These are phyloP conservation scores for Cryptocheilus praepositus DNA, from an alignment of 2,888 invertebrate species.

Conservation along the genomic window DNA sequence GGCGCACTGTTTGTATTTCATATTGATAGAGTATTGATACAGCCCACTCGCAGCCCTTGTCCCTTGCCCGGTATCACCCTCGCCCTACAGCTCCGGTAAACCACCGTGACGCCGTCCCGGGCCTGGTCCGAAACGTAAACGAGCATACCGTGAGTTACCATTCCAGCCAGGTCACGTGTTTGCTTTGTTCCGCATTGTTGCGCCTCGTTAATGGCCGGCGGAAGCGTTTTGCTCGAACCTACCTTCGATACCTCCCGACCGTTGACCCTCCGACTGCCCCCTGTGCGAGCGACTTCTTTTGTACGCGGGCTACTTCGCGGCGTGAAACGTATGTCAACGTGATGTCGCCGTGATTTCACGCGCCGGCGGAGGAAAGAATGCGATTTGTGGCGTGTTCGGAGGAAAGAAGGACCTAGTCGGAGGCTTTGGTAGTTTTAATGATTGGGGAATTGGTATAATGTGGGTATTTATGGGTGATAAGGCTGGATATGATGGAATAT, in stretches of 20 bases:
- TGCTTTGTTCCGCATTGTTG: constrained; percentile 70
- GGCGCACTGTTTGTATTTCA: constrained; percentile 71
- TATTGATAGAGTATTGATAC: constrained; percentile 75
- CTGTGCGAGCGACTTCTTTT: too few species aligned
- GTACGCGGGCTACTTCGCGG: too few species aligned
- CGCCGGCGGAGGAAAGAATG: too few species aligned
- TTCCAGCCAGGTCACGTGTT: constrained; percentile 62
- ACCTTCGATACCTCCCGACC: constrained; percentile 32
- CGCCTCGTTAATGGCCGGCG: constrained; percentile 64
- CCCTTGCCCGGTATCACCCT: constrained; percentile 24
- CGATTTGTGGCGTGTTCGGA: too few species aligned
- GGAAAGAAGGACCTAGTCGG: too few species aligned
- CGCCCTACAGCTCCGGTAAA: constrained; percentile 24
- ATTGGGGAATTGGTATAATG: too few species aligned
- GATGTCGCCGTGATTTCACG: too few species aligned
- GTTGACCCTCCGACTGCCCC: too few species aligned
- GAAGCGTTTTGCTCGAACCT: constrained; percentile 53
- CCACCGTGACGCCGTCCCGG: constrained; percentile 41
- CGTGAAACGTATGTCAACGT: too few species aligned
- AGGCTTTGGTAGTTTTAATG: too few species aligned
- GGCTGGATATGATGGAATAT: too few species aligned
- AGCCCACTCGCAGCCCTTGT: constrained; percentile 38
- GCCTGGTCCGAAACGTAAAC: constrained; percentile 38
- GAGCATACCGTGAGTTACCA: constrained; percentile 53
- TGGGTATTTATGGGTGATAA: too few species aligned